Evolutionary conservation across 2,888 invertebrate species (phyloP), one percentile per base, ranked within the genome.

Genomic region (Fissipunctia ypsillon): DNA sequence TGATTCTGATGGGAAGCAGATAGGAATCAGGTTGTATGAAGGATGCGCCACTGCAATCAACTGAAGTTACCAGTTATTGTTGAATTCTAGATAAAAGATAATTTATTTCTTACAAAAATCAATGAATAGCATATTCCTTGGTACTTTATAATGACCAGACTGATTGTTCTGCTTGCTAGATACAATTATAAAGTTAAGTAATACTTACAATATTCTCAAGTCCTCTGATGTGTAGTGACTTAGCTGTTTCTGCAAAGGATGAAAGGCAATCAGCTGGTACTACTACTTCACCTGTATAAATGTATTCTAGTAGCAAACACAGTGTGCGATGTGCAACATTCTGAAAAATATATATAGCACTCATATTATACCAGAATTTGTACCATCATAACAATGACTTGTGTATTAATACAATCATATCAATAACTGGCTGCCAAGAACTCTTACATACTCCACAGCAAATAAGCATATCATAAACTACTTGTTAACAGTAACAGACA

Each of bases 271-370:
- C 94, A 50, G 93, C 90, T 16, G 91, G 88, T 1, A 95, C 90
- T 4, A 93, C 78, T 0, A 90, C 94, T 85, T 95, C 95, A 43
- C 95, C 95, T 4, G 95, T 94, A 76, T 95, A 95, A 19, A 95
- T 90, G 73, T 95, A 95, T 81, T 94, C 93, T 64, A 95, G 84
- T n/a, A 95, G 78, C 73, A 89, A 89, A 63, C 91, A 89, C 41
- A 95, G 84, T 35, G 90, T 91, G 79, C 89, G 88, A 72, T 93
- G 91, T 22, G 93, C 90, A 35, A 95, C 88, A 90, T 95, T 94
- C 95, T 95, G 90, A 76, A 92, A 93, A 61, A 81, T 0, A 82
- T 43, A 56, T n/a, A 41, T n/a, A 57, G 43, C 22, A 69, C 12
- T 57, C 19, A 3, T 35, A 38, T 59, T 70, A 74, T 3, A 43